A percentile compares a stretch with the other conserved stretches of the same genome.
These are phyloP conservation scores for Andrena bicolor DNA, from an alignment of 2,888 invertebrate species.

Conservation along the genomic window DNA sequence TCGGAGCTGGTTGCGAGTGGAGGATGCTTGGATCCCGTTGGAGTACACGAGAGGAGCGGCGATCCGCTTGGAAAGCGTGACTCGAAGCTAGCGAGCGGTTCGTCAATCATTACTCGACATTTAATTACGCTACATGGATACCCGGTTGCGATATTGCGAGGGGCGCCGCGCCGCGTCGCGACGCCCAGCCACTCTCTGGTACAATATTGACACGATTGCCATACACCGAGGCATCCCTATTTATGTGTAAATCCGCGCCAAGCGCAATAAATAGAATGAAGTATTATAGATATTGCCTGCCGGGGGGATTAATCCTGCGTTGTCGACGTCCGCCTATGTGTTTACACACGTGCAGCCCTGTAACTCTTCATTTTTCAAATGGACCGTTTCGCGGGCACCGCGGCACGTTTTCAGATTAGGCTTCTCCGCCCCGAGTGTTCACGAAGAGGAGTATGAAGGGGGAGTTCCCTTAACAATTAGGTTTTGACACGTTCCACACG, in stretches of 20 bases:
- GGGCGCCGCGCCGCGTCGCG: slow-evolving; percentile 23
- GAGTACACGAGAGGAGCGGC: not conserved
- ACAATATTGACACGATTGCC: slow-evolving; percentile 59
- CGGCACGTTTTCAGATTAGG: not conserved
- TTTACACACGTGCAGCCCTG: slow-evolving; percentile 15
- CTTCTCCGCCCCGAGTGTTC: not conserved
- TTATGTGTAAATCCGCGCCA: slow-evolving; percentile 54
- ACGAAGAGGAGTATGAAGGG: not conserved
- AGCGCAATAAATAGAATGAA: slow-evolving; percentile 58
- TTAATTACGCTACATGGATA: slow-evolving; percentile 55
- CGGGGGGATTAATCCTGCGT: slow-evolving; percentile 42
- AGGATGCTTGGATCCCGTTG: not conserved
- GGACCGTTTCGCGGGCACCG: slow-evolving; percentile 16
- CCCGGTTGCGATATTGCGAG: slow-evolving; percentile 48
- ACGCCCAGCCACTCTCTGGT: slow-evolving; percentile 30
- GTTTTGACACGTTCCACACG: too few relatives aligned
- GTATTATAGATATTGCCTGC: slow-evolving; percentile 58
- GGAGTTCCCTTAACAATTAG: too few relatives aligned
- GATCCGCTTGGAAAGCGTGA: not conserved
- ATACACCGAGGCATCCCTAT: slow-evolving; percentile 54
- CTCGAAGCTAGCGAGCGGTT: not conserved
- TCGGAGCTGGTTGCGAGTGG: not conserved
- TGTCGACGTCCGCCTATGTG: slow-evolving; percentile 4
- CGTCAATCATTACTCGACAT: slow-evolving; percentile 58
- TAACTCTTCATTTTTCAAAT: slow-evolving; percentile 50